Percentiles rank a stretch among this genome's conserved stretches.
phyloP scores from a whole-genome alignment of 2,797 vertebrate genomes.

The Coranthus polyacanthus region DNA sequence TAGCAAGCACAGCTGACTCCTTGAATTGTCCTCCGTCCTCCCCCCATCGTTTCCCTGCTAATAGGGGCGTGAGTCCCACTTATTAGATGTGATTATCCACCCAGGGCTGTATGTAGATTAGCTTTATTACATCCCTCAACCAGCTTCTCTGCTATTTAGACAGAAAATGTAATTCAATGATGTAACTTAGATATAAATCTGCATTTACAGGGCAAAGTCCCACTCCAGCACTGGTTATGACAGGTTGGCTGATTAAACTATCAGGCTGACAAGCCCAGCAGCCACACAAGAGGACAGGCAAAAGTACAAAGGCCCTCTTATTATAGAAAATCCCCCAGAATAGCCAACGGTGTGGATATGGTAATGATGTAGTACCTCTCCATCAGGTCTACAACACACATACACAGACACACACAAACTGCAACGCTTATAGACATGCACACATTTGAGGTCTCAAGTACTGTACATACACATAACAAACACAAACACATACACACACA shows the following conservation, averaged over 20 bases:
- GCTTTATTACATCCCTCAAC: slow-evolving; percentile 79
- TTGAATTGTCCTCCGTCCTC: slow-evolving; percentile 78
- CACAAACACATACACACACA: slow-evolving; percentile 43
- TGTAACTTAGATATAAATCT: slow-evolving; percentile 85
- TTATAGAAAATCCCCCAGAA: slow-evolving; percentile 80
- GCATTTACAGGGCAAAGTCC: slow-evolving; percentile 81
- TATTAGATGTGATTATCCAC: slow-evolving; percentile 85
- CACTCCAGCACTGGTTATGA: slow-evolving; percentile 76
- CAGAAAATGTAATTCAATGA: slow-evolving; percentile 85
- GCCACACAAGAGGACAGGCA: slow-evolving; percentile 80
- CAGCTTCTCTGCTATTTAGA: slow-evolving; percentile 80
- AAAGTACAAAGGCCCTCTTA: slow-evolving; percentile 79
- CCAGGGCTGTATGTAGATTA: slow-evolving; percentile 84
- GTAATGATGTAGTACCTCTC: slow-evolving; percentile 77
- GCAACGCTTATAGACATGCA: slow-evolving; percentile 42
- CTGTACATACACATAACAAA: slow-evolving; percentile 38
- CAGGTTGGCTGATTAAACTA: slow-evolving; percentile 83
- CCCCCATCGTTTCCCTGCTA: slow-evolving; percentile 76
- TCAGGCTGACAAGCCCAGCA: slow-evolving; percentile 81
- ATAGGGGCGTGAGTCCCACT: slow-evolving; percentile 81
- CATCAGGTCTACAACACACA: slow-evolving; percentile 59
- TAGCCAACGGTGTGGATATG: slow-evolving; percentile 81
- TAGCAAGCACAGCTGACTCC: slow-evolving; percentile 82
- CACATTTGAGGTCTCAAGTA: slow-evolving; percentile 32
- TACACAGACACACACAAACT: slow-evolving; percentile 27